Evolutionary conservation across 2,888 invertebrate species (phyloP).

Genomic region (Galerucella calmariensis): DNA sequence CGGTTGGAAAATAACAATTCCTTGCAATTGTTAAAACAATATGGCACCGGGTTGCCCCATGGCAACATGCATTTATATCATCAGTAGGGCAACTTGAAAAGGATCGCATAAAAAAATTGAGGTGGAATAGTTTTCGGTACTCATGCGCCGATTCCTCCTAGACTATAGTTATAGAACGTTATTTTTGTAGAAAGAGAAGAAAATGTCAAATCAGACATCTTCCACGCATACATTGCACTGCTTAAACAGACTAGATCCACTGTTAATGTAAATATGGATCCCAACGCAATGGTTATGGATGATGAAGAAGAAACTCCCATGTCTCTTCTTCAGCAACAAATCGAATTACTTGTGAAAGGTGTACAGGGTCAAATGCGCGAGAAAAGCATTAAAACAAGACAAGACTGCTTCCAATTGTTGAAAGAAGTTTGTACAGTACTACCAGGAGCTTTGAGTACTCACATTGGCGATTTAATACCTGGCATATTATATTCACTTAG

Average conservation of each 20-base stretch:
- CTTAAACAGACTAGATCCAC: constrained; percentile 88
- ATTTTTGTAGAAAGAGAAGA: constrained; percentile 89
- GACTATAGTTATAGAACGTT: not conserved
- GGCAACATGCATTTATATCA: no score
- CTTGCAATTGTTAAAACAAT: no score
- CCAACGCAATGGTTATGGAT: constrained; percentile 70
- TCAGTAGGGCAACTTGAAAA: no score
- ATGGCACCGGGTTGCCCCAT: no score
- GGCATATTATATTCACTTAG: constrained; percentile 90
- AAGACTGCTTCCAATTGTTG: constrained; percentile 90
- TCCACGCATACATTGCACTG: constrained; percentile 94
- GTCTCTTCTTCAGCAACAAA: constrained; percentile 70
- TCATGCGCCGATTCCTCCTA: no score
- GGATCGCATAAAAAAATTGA: no score
- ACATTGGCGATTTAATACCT: constrained; percentile 83
- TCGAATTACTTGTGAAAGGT: constrained; percentile 86
- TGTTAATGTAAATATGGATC: constrained; percentile 72
- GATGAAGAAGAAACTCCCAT: constrained; percentile 78
- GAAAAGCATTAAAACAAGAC: constrained; percentile 88
- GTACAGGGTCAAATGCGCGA: constrained; percentile 88
- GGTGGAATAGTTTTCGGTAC: no score
- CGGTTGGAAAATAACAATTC: no score
- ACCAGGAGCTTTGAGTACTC: constrained; percentile 84
- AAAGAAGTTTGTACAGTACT: constrained; percentile 90
- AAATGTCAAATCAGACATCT: constrained; percentile 98